Conservation (phyloP, 2,888 invertebrate genomes). For the Xanthorhoe designata region DNA sequence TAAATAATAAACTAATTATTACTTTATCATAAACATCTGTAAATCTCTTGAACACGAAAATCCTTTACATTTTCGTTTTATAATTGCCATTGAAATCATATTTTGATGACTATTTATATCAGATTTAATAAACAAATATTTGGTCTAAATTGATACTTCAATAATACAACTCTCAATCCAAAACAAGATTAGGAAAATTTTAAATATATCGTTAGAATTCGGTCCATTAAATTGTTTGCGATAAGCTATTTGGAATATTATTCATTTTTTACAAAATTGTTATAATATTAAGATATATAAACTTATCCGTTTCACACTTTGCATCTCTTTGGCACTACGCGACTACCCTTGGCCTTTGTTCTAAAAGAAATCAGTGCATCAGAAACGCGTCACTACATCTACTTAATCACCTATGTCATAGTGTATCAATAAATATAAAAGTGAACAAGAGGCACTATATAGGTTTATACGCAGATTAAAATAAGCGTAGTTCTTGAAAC, state of each 20-base stretch:
- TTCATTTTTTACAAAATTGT: conserved; percentile 19
- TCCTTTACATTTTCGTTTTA: not conserved
- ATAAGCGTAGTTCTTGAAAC: conserved; percentile 82
- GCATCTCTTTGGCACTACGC: conserved; percentile 77
- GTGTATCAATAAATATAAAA: conserved; percentile 85
- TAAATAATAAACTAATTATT: not conserved
- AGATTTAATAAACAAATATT: no score
- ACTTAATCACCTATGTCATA: conserved; percentile 68
- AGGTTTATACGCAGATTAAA: conserved; percentile 84
- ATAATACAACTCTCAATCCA: not conserved
- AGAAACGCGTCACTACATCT: conserved; percentile 56
- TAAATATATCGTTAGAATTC: conserved; percentile 9
- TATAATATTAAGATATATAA: conserved; percentile 21
- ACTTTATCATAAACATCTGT: not conserved
- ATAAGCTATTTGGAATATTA: conserved; percentile 25
- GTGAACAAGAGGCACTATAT: conserved; percentile 86
- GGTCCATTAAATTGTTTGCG: conserved; percentile 15
- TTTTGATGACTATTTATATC: no score
- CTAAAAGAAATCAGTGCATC: conserved; percentile 67
- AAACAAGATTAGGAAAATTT: conserved; percentile 16
- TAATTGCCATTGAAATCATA: not conserved
- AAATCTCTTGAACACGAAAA: not conserved
- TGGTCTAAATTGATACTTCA: not conserved
- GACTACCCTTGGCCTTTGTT: conserved; percentile 64
- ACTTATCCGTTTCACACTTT: conserved; percentile 40